Conservation (phyloP, 2,888 invertebrate genomes). For the Atherix ibis region DNA sequence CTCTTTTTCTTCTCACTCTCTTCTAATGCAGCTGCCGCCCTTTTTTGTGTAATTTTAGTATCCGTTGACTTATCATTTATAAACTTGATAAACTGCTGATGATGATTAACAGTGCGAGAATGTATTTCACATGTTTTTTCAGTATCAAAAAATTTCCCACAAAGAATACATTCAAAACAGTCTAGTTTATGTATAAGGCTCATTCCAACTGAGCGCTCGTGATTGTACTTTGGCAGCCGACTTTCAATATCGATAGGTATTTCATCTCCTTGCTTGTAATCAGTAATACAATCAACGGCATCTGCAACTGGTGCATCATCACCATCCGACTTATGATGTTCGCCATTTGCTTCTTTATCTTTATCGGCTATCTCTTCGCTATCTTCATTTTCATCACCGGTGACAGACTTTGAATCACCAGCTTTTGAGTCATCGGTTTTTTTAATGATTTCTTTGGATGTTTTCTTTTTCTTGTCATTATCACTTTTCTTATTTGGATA, state of each 20-base stretch:
- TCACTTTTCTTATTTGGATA: slow-evolving; percentile 33
- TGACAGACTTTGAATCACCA: slow-evolving; percentile 21
- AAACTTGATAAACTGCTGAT: slow-evolving; percentile 44
- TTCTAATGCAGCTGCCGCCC: slow-evolving; percentile 31
- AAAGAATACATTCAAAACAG: slow-evolving; percentile 49
- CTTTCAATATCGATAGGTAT: slow-evolving; percentile 33
- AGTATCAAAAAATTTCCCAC: slow-evolving; percentile 46
- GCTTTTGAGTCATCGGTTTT: too few species aligned
- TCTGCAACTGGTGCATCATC: slow-evolving; percentile 22
- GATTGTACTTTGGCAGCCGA: slow-evolving; percentile 39
- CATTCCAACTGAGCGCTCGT: slow-evolving; percentile 42
- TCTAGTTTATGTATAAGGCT: slow-evolving; percentile 44
- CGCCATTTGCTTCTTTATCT: slow-evolving; percentile 18
- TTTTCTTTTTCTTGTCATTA: slow-evolving; percentile 20
- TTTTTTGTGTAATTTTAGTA: slow-evolving; percentile 33
- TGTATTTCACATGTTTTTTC: slow-evolving; percentile 47
- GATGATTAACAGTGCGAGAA: slow-evolving; percentile 47
- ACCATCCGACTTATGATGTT: slow-evolving; percentile 17
- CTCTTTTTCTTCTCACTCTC: slow-evolving; percentile 34
- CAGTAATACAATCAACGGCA: slow-evolving; percentile 37
- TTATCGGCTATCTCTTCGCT: slow-evolving; percentile 22
- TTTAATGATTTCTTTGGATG: too few species aligned
- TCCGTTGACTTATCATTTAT: slow-evolving; percentile 33
- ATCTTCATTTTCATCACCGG: slow-evolving; percentile 21
- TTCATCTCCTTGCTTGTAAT: slow-evolving; percentile 30